These are phyloP conservation scores for Ceratotherium simum DNA, from an alignment of 2,113 vertebrate species.

Conservation along the genomic window DNA sequence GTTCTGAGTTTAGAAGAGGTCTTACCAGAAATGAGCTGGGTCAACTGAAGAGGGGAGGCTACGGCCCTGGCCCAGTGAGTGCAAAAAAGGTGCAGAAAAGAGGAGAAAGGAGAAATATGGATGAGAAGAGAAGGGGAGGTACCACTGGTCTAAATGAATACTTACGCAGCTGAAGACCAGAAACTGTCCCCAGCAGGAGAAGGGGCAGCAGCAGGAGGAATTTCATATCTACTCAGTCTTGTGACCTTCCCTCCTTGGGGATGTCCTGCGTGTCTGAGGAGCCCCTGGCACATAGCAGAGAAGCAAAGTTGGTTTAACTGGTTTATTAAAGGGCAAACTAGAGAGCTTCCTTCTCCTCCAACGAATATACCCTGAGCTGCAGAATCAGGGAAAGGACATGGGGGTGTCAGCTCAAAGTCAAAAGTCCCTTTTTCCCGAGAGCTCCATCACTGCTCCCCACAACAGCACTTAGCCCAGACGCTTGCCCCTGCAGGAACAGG, in stretches of 20 bases:
- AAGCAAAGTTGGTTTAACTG: not conserved
- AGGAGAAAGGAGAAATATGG: not conserved
- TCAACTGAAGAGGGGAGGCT: not conserved
- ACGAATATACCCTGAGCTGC: not conserved
- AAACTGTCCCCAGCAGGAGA: constrained; percentile 38
- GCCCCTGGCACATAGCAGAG: not conserved
- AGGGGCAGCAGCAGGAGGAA: not conserved
- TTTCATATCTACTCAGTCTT: not conserved
- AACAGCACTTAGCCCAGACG: not conserved
- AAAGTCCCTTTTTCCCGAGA: not conserved
- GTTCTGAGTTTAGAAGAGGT: not conserved
- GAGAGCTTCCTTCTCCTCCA: not conserved
- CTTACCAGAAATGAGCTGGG: not conserved
- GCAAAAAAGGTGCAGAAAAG: rapidly evolving
- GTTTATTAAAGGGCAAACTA: not conserved
- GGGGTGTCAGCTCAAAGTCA: not conserved
- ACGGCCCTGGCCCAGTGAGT: not conserved
- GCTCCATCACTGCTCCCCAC: rapidly evolving
- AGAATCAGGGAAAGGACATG: not conserved
- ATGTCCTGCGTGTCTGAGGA: not conserved
- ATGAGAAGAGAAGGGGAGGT: no score
- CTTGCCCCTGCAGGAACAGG: not conserved
- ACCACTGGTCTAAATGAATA: not conserved
- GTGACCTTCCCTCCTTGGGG: not conserved
- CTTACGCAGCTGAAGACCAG: constrained; percentile 52